A percentile compares a stretch with the other conserved stretches of the same genome.
Evolutionary conservation across 1,140 invertebrate genomes (phyloP).

Genomic region (Bombus waltoni): DNA sequence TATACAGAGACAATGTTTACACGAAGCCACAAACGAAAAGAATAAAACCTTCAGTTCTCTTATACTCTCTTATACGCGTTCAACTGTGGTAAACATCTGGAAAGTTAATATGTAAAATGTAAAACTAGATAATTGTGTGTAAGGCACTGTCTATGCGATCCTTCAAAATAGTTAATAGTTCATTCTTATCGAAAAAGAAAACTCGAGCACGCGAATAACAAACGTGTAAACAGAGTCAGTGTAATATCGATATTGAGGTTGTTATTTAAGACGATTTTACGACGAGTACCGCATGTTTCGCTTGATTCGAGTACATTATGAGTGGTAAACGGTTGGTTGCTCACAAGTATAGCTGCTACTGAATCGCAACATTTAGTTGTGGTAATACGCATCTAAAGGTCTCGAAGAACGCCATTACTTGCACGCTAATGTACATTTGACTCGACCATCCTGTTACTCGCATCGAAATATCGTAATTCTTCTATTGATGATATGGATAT

Average conservation of each 20-base stretch:
- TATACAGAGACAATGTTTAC: conserved; percentile 66
- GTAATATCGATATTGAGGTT: conserved; percentile 37
- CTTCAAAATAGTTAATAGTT: conserved; percentile 54
- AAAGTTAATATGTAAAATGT: conserved; percentile 62
- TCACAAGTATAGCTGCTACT: neutral
- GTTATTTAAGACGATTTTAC: neutral
- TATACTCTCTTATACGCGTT: conserved; percentile 48
- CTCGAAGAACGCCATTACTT: neutral
- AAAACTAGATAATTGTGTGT: conserved; percentile 66
- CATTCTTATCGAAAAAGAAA: conserved; percentile 58
- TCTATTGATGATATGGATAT: conserved; percentile 29
- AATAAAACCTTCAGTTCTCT: conserved; percentile 42
- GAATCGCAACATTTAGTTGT: too few relatives aligned
- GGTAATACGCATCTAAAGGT: neutral
- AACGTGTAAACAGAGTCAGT: conserved; percentile 66
- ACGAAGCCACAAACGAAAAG: conserved; percentile 51
- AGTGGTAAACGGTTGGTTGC: neutral
- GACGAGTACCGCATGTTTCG: too few relatives aligned
- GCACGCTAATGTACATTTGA: neutral
- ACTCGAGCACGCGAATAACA: conserved; percentile 46
- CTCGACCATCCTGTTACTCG: neutral
- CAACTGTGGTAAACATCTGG: conserved; percentile 68
- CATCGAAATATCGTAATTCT: neutral
- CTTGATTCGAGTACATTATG: neutral
- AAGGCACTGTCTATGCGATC: conserved; percentile 71